Base-by-base conservation (phyloP, 2,113 vertebrate species). In the Danionella cerebrum region DNA sequence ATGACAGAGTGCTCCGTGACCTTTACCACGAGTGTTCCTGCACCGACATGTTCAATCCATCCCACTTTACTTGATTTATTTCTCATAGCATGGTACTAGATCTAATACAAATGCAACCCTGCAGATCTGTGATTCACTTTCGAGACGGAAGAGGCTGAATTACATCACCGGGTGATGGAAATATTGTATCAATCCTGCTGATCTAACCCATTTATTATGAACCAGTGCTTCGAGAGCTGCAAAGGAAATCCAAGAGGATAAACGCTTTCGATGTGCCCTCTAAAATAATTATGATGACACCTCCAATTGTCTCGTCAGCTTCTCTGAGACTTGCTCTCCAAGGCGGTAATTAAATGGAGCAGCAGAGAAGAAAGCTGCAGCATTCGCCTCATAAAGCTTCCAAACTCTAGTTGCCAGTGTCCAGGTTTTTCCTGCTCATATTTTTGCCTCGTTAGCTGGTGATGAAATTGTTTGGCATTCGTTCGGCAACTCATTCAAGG, bases 201-300 rank as follows among this genome's bases (percentile, higher is more conserved):
- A 52, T 85, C 84, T 88, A 89, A 89, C 81, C 76, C 73, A 82
- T 85, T 88, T 88, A 84, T 79, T 75, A 76, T 73, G 71, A 78
- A 79, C 79, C 78, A 58, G 67, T 68, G 78, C 76, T 35, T 73
- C 70, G 76, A 76, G 19, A 39, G 39, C 44, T 73, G 72, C 71
- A 35, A 52, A 70, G 69, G 80, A 79, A 65, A 70, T 78, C 72
- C 81, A 62, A 71, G 77, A 70, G 48, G 41, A 53, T 69, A 78
- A 78, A 73, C 54, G 64, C 54, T 75, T 71, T 54, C 52, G 10
- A 66, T 70, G 74, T 35, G 62, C 75, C 71, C 47, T 78, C 78
- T 87, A 84, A 88, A 86, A 87, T 84, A 88, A 89, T 89, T 86
- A 87, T 54, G 75, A 83, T 79, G 85, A 88, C 87, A 84, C 81